Evolutionary conservation across 2,113 vertebrate species (phyloP), one percentile per base, ranked within the genome.

Genomic region (Corvus hawaiiensis): DNA sequence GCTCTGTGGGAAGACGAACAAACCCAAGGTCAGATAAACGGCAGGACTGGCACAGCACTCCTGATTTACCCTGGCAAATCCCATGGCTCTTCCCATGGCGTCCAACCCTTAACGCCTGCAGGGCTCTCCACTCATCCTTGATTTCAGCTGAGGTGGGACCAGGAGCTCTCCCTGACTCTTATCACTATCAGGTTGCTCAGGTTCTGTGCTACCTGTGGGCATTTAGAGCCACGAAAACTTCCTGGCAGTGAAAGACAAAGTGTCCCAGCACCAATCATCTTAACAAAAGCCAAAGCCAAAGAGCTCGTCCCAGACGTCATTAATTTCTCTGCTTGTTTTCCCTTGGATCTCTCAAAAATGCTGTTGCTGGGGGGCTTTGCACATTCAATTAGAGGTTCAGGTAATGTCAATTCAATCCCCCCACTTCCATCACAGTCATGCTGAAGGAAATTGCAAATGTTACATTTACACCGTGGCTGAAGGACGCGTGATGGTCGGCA

Each of bases 191-290:
- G 7, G 49, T 62, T 21, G 13, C 66, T 86, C 63, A 24, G 69
- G 75, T 33, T 84, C 56, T 64, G 58, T 80, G 56, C 77, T 83
- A 52, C 84, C 80, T 90, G 51, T 39, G 88, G 73, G 16, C 58
- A 39, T 77, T 64, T 8, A 22, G 75, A 90, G 81, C 55, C 85
- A 94, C 87, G 87, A 88, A 96, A 86, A n/a, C 27, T 14, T 79
- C 35, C 89, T 82, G 89, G 67, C 72, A 73, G 56, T 30, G 72
- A 28, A 75, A 68, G 78, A 64, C 73, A 55, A 84, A 90, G 83
- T 89, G 81, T 88, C 66, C 55, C 88, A 86, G 58, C 95, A 78
- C 67, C 87, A 67, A 91, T 89, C 78, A 69, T 26, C 39, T 20
- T 8, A 56, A 89, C 37, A 67, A 85, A 90, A 90, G 81, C 35